phyloP scores from a whole-genome alignment of 2,797 vertebrate genomes.

The Chaetodon trifasciatus region DNA sequence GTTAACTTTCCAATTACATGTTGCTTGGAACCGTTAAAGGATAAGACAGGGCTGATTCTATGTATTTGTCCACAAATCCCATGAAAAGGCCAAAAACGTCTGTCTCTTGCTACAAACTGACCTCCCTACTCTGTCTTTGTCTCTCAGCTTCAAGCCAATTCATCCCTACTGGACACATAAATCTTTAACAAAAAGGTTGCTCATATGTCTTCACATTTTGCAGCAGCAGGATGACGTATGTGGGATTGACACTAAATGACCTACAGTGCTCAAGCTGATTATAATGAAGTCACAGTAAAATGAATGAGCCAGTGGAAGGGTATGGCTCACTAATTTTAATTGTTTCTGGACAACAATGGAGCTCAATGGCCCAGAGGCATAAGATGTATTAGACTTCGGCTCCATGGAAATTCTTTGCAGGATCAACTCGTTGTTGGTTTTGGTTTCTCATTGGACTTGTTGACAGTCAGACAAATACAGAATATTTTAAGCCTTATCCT shows the following conservation, averaged over 20 bases:
- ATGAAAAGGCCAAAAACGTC: slow-evolving; percentile 4
- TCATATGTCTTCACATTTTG: not conserved
- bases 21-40: not conserved
- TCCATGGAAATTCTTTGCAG: not conserved
- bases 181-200: not conserved
- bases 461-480: not conserved
- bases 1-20: not conserved
- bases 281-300: not conserved
- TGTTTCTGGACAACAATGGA: not conserved
- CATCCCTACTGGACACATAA: not conserved
- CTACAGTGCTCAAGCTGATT: not conserved
- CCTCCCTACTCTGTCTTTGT: not conserved
- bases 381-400: not conserved
- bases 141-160: not conserved
- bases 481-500: not conserved
- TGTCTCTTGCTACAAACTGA: not conserved
- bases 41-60: not conserved
- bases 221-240: not conserved
- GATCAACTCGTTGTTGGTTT: not conserved
- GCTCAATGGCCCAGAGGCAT: not conserved
- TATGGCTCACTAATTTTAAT: not conserved
- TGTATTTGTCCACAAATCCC: not conserved
- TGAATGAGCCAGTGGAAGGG: not conserved
- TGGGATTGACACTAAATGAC: slow-evolving; percentile 2
- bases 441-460: slow-evolving; percentile 23